These are phyloP conservation scores for Fissipunctia ypsillon DNA, from an alignment of 2,888 invertebrate species.

Conservation along the genomic window DNA sequence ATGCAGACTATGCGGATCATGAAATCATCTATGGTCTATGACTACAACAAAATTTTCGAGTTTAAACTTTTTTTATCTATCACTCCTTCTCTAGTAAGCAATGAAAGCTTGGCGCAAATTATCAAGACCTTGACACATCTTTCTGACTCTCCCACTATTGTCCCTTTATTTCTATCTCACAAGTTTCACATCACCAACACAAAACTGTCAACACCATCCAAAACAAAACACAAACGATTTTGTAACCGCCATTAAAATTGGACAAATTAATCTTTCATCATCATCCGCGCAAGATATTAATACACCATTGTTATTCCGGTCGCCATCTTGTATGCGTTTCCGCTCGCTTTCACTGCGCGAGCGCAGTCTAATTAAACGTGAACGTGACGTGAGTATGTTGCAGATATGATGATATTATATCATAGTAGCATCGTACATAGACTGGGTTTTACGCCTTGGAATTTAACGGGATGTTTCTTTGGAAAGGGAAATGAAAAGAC, in stretches of 20 bases:
- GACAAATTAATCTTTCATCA: slow-evolving; percentile 67
- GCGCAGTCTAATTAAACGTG: slow-evolving; percentile 70
- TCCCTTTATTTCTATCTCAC: not conserved
- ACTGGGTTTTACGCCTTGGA: slow-evolving; percentile 25
- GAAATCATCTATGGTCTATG: not conserved
- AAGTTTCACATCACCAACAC: too few species aligned
- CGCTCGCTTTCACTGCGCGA: slow-evolving; percentile 81
- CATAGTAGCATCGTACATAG: slow-evolving; percentile 44
- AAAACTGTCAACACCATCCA: slow-evolving; percentile 25
- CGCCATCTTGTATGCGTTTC: slow-evolving; percentile 72
- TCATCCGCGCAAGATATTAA: slow-evolving; percentile 66
- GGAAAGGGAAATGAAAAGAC: not conserved
- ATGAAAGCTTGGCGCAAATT: not conserved
- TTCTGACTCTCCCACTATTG: not conserved
- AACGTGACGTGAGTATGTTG: slow-evolving; percentile 56
- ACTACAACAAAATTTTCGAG: not conserved
- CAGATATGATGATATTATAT: slow-evolving; percentile 62
- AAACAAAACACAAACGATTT: slow-evolving; percentile 34
- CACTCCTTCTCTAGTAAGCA: too few species aligned
- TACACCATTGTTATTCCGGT: slow-evolving; percentile 69
- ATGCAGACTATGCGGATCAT: too few species aligned
- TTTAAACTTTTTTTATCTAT: too few species aligned
- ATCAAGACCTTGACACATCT: slow-evolving; percentile 10
- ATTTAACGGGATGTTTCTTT: slow-evolving; percentile 30
- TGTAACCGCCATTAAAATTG: slow-evolving; percentile 49